Conservation (phyloP, 2,888 invertebrate genomes). For the Spisula subtruncata region DNA sequence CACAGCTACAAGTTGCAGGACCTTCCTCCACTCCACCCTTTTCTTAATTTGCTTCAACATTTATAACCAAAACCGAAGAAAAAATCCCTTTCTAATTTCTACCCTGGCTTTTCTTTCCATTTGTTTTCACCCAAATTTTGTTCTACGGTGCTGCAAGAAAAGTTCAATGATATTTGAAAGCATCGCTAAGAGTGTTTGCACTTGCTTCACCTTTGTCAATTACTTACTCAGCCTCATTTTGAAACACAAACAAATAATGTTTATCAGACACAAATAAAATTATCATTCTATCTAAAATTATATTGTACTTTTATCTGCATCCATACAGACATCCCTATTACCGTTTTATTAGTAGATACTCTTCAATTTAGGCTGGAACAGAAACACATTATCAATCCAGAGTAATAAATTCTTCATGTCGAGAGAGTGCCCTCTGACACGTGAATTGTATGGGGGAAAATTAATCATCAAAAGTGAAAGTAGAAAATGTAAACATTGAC, state of each 20-base stretch:
- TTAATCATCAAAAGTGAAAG: slow-evolving; percentile 53
- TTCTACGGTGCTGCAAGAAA: no score
- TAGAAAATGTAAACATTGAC: slow-evolving; percentile 50
- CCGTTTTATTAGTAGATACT: slow-evolving; percentile 6
- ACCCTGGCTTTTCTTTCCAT: no score
- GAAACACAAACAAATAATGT: not conserved
- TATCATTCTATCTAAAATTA: slow-evolving; percentile 21
- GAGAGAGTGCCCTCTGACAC: slow-evolving; percentile 29
- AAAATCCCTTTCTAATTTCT: no score
- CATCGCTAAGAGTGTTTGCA: not conserved
- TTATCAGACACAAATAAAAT: slow-evolving; percentile 27
- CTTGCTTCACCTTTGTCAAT: not conserved
- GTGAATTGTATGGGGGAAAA: slow-evolving; percentile 34
- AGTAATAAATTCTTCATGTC: slow-evolving; percentile 28
- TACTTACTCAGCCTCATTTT: not conserved
- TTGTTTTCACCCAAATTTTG: no score
- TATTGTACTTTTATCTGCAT: slow-evolving; percentile 16
- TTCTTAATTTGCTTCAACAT: no score
- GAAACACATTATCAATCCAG: slow-evolving; percentile 20
- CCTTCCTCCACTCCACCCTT: no score
- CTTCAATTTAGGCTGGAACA: slow-evolving; percentile 28
- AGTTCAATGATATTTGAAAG: not conserved
- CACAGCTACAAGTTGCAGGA: no score
- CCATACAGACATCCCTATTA: slow-evolving; percentile 14
- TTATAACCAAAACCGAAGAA: no score